phyloP scores from a whole-genome alignment of 1,140 invertebrate genomes.

The Vanessa tameamea region DNA sequence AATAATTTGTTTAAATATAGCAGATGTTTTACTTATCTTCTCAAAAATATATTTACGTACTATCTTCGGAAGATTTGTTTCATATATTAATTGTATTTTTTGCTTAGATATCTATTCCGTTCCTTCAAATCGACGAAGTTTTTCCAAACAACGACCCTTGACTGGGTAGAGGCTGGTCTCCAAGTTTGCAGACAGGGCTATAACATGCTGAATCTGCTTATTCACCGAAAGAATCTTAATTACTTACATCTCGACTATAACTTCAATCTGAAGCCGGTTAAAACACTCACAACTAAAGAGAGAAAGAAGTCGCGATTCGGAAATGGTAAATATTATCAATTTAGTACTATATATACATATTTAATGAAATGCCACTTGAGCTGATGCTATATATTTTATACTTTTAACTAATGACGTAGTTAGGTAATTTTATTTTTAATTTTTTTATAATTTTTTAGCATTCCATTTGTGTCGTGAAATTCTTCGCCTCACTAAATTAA shows the following conservation, averaged over 20 bases:
- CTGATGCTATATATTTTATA: too few relatives aligned
- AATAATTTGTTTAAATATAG: too few relatives aligned
- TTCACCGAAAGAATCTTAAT: constrained; percentile 99
- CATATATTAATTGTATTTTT: constrained; percentile 14
- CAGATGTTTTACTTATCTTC: too few relatives aligned
- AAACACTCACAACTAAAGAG: constrained; percentile 99
- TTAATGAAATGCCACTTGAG: too few relatives aligned
- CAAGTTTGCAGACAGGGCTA: constrained; percentile 99
- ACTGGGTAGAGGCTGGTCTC: constrained; percentile 99
- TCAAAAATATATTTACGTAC: too few relatives aligned
- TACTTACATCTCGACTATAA: constrained; percentile 99
- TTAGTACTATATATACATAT: too few relatives aligned
- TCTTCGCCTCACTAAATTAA: constrained; percentile 96
- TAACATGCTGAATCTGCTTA: constrained; percentile 99
- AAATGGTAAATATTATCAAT: constrained; percentile 4
- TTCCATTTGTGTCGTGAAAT: constrained; percentile 99
- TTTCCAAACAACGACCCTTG: constrained; percentile 99
- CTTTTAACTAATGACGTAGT: too few relatives aligned
- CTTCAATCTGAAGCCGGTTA: constrained; percentile 99
- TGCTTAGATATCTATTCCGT: constrained; percentile 91
- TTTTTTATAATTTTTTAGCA: constrained; percentile 80
- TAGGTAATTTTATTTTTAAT: background rate
- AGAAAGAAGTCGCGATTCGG: constrained; percentile 84
- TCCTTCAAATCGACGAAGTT: constrained; percentile 99
- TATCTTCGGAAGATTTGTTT: background rate